Conservation (phyloP, 2,888 invertebrate genomes). For the Eubasilissa splendida region DNA sequence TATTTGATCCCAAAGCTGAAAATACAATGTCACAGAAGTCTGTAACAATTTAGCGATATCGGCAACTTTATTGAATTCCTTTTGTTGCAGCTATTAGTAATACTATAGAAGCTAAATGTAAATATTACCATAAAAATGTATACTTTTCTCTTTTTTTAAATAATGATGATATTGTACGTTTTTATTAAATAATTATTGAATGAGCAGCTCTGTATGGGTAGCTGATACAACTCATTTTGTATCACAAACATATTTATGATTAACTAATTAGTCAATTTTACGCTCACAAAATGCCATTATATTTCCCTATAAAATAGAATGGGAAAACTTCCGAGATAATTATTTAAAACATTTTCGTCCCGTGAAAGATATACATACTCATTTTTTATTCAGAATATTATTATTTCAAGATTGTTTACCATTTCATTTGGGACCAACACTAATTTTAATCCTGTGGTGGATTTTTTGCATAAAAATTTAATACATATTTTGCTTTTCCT, state of each 20-base stretch:
- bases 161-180: too few relatives aligned
- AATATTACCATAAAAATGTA: too few relatives aligned
- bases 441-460: slow-evolving; percentile 16
- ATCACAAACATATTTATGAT: slow-evolving; percentile 27
- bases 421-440: slow-evolving; percentile 49
- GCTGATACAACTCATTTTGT: slow-evolving; percentile 14
- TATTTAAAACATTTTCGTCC: background rate
- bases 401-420: slow-evolving; percentile 53
- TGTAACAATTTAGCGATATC: slow-evolving; percentile 1
- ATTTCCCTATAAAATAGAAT: slow-evolving; percentile 17
- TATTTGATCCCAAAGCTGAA: slow-evolving; percentile 21
- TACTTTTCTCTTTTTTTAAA: too few relatives aligned
- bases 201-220: slow-evolving; percentile 3
- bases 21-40: background rate
- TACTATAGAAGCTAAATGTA: background rate
- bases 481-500: background rate
- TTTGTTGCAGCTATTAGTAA: background rate
- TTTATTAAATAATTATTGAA: background rate
- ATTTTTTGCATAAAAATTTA: background rate
- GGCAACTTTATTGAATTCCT: slow-evolving; percentile 7
- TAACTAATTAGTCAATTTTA: slow-evolving; percentile 40
- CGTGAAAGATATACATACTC: too few relatives aligned
- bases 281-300: slow-evolving; percentile 41
- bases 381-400: slow-evolving; percentile 14
- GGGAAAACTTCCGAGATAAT: slow-evolving; percentile 28